These are phyloP conservation scores for Neoaliturus tenellus DNA, from an alignment of 2,888 invertebrate genomes.

Conservation along the genomic window DNA sequence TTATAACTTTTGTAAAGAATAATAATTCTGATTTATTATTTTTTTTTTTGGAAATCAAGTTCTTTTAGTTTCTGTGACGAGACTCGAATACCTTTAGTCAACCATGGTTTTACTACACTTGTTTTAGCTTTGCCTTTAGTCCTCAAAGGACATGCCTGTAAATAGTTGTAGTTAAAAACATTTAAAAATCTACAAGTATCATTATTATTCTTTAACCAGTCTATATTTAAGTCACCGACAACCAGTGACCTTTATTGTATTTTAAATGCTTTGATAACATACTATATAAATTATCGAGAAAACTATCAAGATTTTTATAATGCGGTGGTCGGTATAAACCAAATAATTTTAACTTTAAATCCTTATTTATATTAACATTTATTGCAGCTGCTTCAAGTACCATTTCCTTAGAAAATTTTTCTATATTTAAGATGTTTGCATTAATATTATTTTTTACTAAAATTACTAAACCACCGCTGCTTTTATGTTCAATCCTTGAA, in stretches of 20 bases:
- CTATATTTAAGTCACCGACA: constrained; percentile 29
- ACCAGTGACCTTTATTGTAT: not conserved
- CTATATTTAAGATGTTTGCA: constrained; percentile 1
- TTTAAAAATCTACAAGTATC: not conserved
- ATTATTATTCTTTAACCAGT: not conserved
- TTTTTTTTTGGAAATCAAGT: not conserved
- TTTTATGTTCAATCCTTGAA: not conserved
- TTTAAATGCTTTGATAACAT: constrained; percentile 2
- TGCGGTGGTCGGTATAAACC: not conserved
- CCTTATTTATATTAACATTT: not conserved
- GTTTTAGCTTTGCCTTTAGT: not conserved
- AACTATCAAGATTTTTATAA: not conserved
- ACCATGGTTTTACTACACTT: not conserved
- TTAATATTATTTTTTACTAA: not conserved
- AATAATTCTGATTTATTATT: not conserved
- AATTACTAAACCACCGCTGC: constrained; percentile 7
- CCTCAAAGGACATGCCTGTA: not conserved
- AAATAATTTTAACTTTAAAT: not conserved
- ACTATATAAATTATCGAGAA: not conserved
- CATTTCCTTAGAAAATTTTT: not conserved
- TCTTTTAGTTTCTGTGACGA: constrained; percentile 7
- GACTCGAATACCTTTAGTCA: not conserved
- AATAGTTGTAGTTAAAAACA: not conserved
- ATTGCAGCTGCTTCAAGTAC: constrained; percentile 15
- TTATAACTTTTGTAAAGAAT: not conserved